Evolutionary conservation across 2,797 vertebrate genomes (phyloP).

Genomic region (Coregonus suidteri): DNA sequence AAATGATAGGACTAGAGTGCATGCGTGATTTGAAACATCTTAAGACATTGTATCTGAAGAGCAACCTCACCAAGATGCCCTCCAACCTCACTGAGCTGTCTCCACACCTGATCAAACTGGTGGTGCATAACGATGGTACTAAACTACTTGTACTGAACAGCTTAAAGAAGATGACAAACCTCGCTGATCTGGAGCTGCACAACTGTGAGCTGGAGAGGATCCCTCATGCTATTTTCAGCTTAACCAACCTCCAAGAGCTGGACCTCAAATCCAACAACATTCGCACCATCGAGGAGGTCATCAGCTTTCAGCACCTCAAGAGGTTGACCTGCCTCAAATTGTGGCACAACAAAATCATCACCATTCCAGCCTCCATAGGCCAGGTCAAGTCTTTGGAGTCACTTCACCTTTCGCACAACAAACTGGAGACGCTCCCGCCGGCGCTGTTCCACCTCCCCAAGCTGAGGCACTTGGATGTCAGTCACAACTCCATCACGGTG

Average conservation of each 20-base stretch:
- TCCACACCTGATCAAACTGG: conserved; percentile 88
- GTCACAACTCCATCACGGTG: conserved; percentile 86
- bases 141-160: conserved; percentile 93
- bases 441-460: conserved; percentile 92
- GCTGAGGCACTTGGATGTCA: conserved; percentile 89
- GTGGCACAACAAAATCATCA: conserved; percentile 97
- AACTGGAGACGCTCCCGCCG: conserved; percentile 87
- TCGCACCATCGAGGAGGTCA: conserved; percentile 94
- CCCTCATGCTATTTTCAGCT: conserved; percentile 95
- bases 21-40: conserved; percentile 92
- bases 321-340: conserved; percentile 94
- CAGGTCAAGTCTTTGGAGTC: conserved; percentile 92
- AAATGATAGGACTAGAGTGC: conserved; percentile 96
- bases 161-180: conserved; percentile 96
- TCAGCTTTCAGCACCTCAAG: conserved; percentile 97
- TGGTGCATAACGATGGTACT: conserved; percentile 95
- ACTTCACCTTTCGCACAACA: conserved; percentile 94
- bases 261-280: conserved; percentile 96
- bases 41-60: conserved; percentile 91
- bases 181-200: conserved; percentile 90
- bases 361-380: conserved; percentile 91
- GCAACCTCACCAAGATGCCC: conserved; percentile 97
- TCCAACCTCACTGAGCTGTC: conserved; percentile 95
- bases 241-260: conserved; percentile 93
- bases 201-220: conserved; percentile 95